Evolutionary conservation across 2,888 invertebrate genomes (phyloP), one percentile per base, ranked within the genome.

Genomic region (Agrochola lychnidis): DNA sequence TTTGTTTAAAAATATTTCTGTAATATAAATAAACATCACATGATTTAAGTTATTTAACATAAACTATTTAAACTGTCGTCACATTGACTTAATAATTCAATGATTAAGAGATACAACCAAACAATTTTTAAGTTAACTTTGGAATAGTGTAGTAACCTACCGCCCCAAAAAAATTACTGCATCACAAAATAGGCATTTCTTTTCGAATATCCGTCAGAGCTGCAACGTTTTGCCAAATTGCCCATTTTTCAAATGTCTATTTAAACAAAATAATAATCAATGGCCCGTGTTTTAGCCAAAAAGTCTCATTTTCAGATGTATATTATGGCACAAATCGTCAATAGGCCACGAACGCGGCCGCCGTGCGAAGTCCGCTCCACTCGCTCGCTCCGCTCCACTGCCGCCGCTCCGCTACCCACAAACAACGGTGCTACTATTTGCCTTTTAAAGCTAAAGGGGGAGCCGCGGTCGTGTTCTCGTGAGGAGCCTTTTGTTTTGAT

Each of bases 291-390:
- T 73, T 42, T 53, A 78, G 9, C 82, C 78, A 36, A 57, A 66
- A 0, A 22, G 36, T n/a, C 70, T 78, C 25, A 56, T n/a, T 59
- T 22, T 66, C 3, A n/a, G 14, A 1, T 14, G 19, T 10, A 64
- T 12, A n/a, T 25, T 53, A 14, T n/a, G 3, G 40, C 61, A 70
- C 25, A 83, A 69, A 76, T 76, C 93, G 91, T 92, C 94, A 93
- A 93, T 88, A 90, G 92, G 88, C 90, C 93, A 93, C 87, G 73
- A 64, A 78, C 87, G 82, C 82, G 71, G 63, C 67, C 86, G 85
- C 82, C 85, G 82, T 80, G 70, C 80, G 76, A 73, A 70, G 83
- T 73, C 79, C 77, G 87, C 85, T 71, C 85, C 79, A 70, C 76
- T 70, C 82, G 83, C 81, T 85, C 87, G 86, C 88, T 73, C 70